Conservation (phyloP, 2,113 vertebrate species). For the Grammomys dolichurus region DNA sequence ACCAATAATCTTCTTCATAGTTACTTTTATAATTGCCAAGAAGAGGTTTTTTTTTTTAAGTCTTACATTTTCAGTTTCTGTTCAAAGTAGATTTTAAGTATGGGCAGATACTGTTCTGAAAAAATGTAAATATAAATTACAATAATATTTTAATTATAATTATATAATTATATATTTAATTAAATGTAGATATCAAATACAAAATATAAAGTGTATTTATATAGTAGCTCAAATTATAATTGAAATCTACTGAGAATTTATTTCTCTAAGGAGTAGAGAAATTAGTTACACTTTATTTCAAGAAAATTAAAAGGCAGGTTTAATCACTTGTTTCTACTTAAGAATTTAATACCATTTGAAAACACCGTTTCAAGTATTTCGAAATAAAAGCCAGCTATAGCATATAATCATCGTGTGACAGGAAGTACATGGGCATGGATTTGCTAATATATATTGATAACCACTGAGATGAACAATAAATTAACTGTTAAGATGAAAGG, state of each 20-base stretch:
- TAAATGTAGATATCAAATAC: background rate
- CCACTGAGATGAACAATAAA: background rate
- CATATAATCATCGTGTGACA: background rate
- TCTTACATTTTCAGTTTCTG: slow-evolving; percentile 54
- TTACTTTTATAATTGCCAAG: slow-evolving; percentile 79
- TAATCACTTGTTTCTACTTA: slow-evolving; percentile 50
- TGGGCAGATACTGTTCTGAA: slow-evolving; percentile 5
- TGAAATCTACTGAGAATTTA: slow-evolving; percentile 46
- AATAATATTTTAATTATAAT: slow-evolving; percentile 7
- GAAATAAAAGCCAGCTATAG: slow-evolving; percentile 21
- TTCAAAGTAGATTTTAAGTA: slow-evolving; percentile 40
- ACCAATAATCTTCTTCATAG: slow-evolving; percentile 72
- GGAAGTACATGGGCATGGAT: background rate
- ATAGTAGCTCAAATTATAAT: slow-evolving; percentile 8
- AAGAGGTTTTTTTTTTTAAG: background rate
- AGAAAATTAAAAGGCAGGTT: slow-evolving; percentile 66
- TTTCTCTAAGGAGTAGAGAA: slow-evolving; percentile 60
- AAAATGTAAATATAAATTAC: slow-evolving; percentile 46
- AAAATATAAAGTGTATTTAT: slow-evolving; percentile 6
- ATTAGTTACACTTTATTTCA: slow-evolving; percentile 20
- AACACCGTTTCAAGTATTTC: slow-evolving; percentile 18
- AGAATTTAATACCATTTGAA: slow-evolving; percentile 60
- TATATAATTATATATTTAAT: background rate
- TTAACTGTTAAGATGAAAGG: background rate
- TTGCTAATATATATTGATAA: background rate